Conservation (phyloP, 2,113 vertebrate genomes). For the Callaeas wilsoni region DNA sequence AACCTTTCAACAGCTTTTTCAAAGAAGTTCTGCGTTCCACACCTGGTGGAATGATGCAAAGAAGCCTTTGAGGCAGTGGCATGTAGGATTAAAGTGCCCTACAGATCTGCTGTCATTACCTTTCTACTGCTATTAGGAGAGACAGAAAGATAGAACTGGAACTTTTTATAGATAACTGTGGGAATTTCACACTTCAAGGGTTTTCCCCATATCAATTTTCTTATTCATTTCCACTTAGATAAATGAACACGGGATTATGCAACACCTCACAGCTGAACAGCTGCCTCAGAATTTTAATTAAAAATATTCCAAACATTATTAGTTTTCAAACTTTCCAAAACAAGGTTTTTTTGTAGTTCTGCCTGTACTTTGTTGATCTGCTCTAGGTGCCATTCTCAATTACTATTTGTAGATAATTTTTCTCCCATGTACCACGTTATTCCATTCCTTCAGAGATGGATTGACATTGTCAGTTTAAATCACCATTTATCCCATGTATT, state of each 20-base stretch:
- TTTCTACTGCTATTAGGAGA: neutral
- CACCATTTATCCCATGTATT: neutral
- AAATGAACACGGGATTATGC: neutral
- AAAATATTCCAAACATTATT: neutral
- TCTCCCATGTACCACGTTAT: neutral
- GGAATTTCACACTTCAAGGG: neutral
- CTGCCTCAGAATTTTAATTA: neutral
- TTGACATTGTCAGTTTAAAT: neutral
- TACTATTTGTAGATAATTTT: neutral
- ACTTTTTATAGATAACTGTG: neutral
- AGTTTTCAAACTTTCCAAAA: neutral
- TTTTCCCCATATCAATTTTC: neutral
- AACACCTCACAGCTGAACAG: neutral
- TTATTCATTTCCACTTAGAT: neutral
- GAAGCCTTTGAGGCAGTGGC: neutral
- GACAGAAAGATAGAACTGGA: neutral
- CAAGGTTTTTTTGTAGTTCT: neutral
- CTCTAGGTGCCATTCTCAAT: neutral
- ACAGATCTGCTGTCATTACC: neutral
- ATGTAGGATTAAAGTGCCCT: neutral
- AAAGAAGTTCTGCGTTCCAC: neutral
- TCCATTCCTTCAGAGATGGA: neutral
- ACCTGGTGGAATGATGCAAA: neutral
- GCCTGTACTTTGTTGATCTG: neutral
- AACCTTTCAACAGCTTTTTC: neutral